A percentile compares a stretch with the other conserved stretches of the same genome.
phyloP scores from a whole-genome alignment of 2,797 vertebrate genomes.

The Etheostoma nigrum region DNA sequence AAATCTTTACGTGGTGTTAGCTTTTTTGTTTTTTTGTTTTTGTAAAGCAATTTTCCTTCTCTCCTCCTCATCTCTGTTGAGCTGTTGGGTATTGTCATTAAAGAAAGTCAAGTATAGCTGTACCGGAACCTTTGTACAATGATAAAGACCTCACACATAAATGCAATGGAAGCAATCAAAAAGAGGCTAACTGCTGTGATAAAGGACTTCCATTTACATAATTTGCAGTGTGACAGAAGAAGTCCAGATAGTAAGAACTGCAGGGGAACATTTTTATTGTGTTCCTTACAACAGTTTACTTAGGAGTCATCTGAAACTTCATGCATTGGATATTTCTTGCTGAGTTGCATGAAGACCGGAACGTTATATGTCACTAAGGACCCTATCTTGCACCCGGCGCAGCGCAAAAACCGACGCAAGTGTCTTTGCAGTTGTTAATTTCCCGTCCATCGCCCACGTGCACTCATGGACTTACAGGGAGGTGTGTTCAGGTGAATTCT shows the following conservation, averaged over 20 bases:
- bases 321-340: not conserved
- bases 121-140: not conserved
- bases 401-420: too few species aligned
- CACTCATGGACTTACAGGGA: too few species aligned
- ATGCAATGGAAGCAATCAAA: conserved; percentile 11
- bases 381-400: too few species aligned
- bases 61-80: conserved; percentile 14
- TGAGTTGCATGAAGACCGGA: not conserved
- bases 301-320: conserved; percentile 7
- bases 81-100: not conserved
- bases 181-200: conserved; percentile 27
- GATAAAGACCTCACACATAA: conserved; percentile 6
- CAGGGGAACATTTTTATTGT: conserved; percentile 1
- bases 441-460: too few species aligned
- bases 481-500: too few species aligned
- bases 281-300: conserved; percentile 23
- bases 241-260: conserved; percentile 7
- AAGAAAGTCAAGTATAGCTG: not conserved
- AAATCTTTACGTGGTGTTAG: conserved; percentile 39
- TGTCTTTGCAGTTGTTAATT: too few species aligned
- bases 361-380: not conserved
- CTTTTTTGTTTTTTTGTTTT: not conserved
- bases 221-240: conserved; percentile 43
- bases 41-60: conserved; percentile 19
- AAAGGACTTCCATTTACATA: conserved; percentile 9